A percentile compares a stretch with the other conserved stretches of the same genome.
These are phyloP conservation scores for Ctenoplectra terminalis DNA, from an alignment of 1,140 invertebrate genomes.

Conservation along the genomic window DNA sequence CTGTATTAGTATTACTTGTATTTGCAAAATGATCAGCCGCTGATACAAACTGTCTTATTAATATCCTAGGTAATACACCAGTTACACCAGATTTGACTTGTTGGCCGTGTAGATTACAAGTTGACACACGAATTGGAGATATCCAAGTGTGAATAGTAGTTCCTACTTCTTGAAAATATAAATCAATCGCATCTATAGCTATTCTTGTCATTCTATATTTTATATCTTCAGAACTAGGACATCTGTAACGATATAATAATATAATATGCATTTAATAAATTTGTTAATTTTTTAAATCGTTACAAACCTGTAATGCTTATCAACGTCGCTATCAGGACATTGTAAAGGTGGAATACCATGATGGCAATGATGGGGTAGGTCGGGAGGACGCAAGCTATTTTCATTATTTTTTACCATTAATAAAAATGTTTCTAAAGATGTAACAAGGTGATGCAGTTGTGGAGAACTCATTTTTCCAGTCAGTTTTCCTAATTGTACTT, in stretches of 20 bases:
- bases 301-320: conserved; percentile 85
- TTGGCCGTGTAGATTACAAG: conserved; percentile 96
- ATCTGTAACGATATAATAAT: conserved; percentile 79
- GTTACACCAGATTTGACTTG: conserved; percentile 95
- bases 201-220: conserved; percentile 97
- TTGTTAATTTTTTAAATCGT: neutral
- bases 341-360: conserved; percentile 91
- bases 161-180: conserved; percentile 95
- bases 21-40: conserved; percentile 81
- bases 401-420: conserved; percentile 94
- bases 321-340: conserved; percentile 89
- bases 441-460: conserved; percentile 93
- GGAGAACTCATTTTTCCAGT: conserved; percentile 91
- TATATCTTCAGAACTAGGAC: conserved; percentile 94
- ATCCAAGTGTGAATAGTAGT: conserved; percentile 94
- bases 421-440: conserved; percentile 94
- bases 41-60: conserved; percentile 88
- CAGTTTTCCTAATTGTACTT: conserved; percentile 92
- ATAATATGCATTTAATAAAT: neutral
- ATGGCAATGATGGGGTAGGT: conserved; percentile 91
- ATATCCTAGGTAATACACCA: conserved; percentile 91
- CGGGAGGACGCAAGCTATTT: conserved; percentile 91
- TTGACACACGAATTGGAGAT: conserved; percentile 93
- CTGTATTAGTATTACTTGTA: conserved; percentile 85
- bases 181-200: conserved; percentile 94